Percentiles rank a stretch among this genome's conserved stretches.
Conservation (phyloP, 2,888 invertebrate genomes). For the Ochlodes sylvanus region DNA sequence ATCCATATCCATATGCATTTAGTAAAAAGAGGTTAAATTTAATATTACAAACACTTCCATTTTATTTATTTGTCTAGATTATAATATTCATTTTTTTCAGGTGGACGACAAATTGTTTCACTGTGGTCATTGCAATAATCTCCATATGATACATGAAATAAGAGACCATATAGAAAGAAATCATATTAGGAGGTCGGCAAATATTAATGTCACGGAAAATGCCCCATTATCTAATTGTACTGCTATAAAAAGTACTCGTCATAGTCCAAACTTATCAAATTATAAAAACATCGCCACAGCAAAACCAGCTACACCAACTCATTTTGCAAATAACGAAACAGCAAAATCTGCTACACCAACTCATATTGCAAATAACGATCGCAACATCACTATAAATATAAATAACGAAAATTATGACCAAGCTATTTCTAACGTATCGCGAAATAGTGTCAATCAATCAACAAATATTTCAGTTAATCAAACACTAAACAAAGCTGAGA, state of each 20-base stretch:
- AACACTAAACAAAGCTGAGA: neutral
- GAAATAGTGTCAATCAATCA: neutral
- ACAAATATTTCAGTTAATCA: neutral
- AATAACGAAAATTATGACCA: neutral
- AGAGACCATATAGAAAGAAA: slow-evolving; percentile 45
- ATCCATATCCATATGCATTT: no score
- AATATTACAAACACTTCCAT: no score
- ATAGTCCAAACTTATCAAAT: neutral
- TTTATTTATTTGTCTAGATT: no score
- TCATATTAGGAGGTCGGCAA: slow-evolving; percentile 34
- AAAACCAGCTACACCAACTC: neutral
- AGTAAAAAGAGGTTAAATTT: no score
- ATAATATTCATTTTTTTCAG: slow-evolving; percentile 45
- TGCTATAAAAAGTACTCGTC: neutral
- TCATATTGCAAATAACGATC: neutral
- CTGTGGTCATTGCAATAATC: slow-evolving; percentile 58
- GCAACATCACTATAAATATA: neutral
- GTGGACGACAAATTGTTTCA: slow-evolving; percentile 52
- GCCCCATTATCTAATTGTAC: neutral
- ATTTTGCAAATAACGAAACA: neutral
- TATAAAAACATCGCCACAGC: neutral
- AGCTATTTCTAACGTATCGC: neutral
- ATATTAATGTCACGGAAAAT: neutral
- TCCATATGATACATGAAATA: slow-evolving; percentile 44
- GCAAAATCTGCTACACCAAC: no score